phyloP scores from a whole-genome alignment of 2,888 invertebrate genomes.

The Cryptus armator region DNA sequence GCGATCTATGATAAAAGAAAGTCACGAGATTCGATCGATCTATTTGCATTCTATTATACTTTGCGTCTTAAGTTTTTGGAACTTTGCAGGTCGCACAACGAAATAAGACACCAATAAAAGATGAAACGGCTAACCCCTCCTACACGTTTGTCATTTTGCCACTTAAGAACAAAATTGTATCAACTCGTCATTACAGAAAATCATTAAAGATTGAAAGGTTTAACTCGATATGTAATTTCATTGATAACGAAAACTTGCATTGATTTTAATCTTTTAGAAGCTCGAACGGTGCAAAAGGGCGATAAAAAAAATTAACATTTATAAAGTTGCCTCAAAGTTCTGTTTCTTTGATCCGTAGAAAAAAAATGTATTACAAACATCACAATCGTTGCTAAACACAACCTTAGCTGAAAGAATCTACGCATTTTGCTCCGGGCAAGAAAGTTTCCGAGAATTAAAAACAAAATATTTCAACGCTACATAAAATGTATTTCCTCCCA shows the following conservation, averaged over 20 bases:
- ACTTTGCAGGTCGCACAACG: background rate
- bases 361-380: background rate
- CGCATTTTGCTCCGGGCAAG: background rate
- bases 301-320: background rate
- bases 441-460: background rate
- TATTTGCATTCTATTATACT: background rate
- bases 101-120: background rate
- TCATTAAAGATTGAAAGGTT: background rate
- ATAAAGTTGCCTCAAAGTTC: background rate
- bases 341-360: background rate
- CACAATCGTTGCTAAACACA: background rate
- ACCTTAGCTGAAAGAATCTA: background rate
- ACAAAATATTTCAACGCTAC: background rate
- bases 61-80: background rate
- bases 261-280: too few relatives aligned
- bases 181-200: background rate
- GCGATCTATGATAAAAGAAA: constrained; percentile 12
- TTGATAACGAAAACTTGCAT: too few relatives aligned
- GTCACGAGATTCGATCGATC: background rate
- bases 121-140: background rate
- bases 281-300: background rate
- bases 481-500: background rate
- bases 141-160: background rate
- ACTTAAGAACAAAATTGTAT: background rate
- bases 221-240: too few relatives aligned